phyloP scores from a whole-genome alignment of 2,888 invertebrate genomes.

The Drosophila cyrtoloma region DNA sequence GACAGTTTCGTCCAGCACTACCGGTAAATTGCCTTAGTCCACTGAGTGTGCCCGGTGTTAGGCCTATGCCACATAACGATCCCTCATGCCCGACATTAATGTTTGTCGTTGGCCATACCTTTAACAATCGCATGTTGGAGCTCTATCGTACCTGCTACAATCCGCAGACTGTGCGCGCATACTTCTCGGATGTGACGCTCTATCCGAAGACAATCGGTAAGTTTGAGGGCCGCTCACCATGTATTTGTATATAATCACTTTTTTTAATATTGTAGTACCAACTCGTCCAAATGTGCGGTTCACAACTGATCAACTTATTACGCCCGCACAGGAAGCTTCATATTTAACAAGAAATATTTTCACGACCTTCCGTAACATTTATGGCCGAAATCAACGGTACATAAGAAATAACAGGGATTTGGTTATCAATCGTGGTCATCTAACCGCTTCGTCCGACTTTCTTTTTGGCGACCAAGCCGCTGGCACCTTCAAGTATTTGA shows the following conservation, averaged over 20 bases:
- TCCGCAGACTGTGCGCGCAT: background rate
- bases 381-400: background rate
- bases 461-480: constrained; percentile 84
- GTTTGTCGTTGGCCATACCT: constrained; percentile 35
- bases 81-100: constrained; percentile 30
- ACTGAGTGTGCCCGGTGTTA: background rate
- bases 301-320: constrained; percentile 7
- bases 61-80: background rate
- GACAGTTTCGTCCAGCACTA: background rate
- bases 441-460: constrained; percentile 85
- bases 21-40: background rate
- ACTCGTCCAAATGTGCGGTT: constrained; percentile 2
- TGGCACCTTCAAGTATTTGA: constrained; percentile 86
- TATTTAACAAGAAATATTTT: background rate
- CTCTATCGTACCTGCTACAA: constrained; percentile 44
- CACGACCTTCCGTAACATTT: background rate
- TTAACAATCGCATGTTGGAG: constrained; percentile 20
- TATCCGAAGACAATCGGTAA: constrained; percentile 12
- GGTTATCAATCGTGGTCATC: constrained; percentile 85
- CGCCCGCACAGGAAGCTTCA: background rate
- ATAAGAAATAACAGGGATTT: background rate
- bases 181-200: constrained; percentile 3
- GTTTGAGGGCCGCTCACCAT: background rate
- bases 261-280: background rate
- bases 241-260: background rate